Evolutionary conservation across 2,797 vertebrate genomes (phyloP).

Genomic region (Clarias laeviceps): DNA sequence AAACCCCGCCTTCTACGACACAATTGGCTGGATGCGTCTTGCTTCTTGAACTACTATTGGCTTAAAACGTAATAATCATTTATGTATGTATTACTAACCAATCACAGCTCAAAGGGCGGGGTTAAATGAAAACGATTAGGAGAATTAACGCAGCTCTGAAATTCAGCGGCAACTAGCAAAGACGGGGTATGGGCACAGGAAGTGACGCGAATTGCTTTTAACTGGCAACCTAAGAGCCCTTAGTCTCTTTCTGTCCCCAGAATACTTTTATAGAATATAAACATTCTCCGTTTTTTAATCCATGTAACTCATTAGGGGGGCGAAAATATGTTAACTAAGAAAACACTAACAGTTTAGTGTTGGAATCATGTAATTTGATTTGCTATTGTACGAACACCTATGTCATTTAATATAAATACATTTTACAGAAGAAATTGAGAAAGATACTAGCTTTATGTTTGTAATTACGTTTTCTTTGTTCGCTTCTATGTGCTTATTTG

Average conservation of each 20-base stretch:
- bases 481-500: background rate
- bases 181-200: conserved; percentile 32
- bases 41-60: background rate
- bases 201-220: conserved; percentile 22
- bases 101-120: background rate
- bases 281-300: background rate
- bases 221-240: conserved; percentile 39
- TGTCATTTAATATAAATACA: background rate
- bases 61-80: background rate
- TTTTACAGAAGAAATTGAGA: background rate
- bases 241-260: background rate
- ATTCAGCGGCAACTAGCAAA: conserved; percentile 38
- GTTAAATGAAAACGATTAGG: conserved; percentile 8
- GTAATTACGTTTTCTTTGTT: background rate
- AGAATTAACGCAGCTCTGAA: background rate
- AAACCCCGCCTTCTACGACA: background rate
- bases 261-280: background rate
- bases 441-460: background rate
- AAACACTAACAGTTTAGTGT: background rate
- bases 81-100: background rate
- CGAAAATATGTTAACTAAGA: background rate
- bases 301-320: background rate
- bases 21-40: background rate
- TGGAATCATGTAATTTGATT: background rate
- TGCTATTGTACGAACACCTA: background rate